A percentile compares a stretch with the other conserved stretches of the same genome.
Evolutionary conservation across 2,888 invertebrate genomes (phyloP).

Genomic region (Cantharis lateralis): DNA sequence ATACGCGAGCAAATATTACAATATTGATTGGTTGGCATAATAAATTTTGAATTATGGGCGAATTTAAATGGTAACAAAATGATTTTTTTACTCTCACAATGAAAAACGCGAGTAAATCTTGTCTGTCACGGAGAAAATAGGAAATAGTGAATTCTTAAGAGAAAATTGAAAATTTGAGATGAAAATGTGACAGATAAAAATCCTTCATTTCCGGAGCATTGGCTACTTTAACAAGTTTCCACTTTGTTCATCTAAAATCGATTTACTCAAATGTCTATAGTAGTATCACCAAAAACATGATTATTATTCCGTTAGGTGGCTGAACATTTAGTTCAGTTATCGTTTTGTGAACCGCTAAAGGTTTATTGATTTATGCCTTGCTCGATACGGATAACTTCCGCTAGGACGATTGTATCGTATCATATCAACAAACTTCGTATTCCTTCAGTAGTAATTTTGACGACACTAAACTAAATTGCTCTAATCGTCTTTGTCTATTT

Average conservation of each 20-base stretch:
- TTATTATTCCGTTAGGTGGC: conserved; percentile 46
- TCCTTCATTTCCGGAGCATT: conserved; percentile 46
- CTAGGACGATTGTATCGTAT: conserved; percentile 36
- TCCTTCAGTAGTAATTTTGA: background rate
- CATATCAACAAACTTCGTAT: conserved; percentile 13
- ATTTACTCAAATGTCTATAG: conserved; percentile 31
- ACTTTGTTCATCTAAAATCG: conserved; percentile 35
- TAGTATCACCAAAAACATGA: conserved; percentile 40
- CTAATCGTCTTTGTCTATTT: background rate
- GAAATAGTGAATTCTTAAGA: conserved; percentile 19
- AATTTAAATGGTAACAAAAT: conserved; percentile 10
- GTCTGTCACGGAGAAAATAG: conserved; percentile 21
- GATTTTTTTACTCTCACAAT: conserved; percentile 4
- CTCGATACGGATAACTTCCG: conserved; percentile 41
- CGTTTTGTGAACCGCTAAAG: conserved; percentile 37
- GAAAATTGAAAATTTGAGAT: conserved; percentile 44
- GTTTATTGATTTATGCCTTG: conserved; percentile 44
- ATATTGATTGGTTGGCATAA: background rate
- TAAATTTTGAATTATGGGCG: conserved; percentile 8
- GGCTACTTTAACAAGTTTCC: conserved; percentile 33
- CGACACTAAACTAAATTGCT: background rate
- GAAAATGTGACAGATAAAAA: conserved; percentile 44
- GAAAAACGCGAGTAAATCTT: conserved; percentile 21
- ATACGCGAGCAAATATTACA: background rate
- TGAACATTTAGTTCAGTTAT: conserved; percentile 44